phyloP scores from a whole-genome alignment of 37 sponge, comb jelly and placozoan genomes.

The Haliclona indistincta region DNA sequence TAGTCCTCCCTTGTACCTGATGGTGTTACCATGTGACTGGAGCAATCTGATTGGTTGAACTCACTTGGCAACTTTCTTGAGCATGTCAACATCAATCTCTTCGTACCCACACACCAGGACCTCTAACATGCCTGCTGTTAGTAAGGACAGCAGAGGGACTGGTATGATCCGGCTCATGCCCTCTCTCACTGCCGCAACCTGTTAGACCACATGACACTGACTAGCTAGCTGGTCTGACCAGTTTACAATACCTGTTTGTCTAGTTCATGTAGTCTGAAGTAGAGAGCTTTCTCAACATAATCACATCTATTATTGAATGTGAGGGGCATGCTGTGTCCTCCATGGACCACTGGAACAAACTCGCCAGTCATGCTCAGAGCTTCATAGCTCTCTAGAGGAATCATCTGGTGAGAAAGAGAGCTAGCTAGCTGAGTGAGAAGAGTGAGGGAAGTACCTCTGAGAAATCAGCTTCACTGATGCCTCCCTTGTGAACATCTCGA shows the following conservation, averaged over 20 bases:
- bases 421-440: background rate
- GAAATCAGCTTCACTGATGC: constrained; percentile 73
- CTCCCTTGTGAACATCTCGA: constrained; percentile 70
- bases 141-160: constrained; percentile 80
- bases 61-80: constrained; percentile 87
- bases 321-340: constrained; percentile 65
- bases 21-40: background rate
- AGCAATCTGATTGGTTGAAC: too few species aligned
- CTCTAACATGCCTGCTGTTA: constrained; percentile 71
- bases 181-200: constrained; percentile 84
- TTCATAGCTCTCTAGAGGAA: constrained; percentile 81
- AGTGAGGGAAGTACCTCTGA: constrained; percentile 50
- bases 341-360: constrained; percentile 79
- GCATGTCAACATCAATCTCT: constrained; percentile 71
- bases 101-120: constrained; percentile 74
- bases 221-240: background rate
- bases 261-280: constrained; percentile 86
- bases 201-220: background rate
- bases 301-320: constrained; percentile 79
- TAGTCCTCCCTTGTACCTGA: constrained; percentile 7
- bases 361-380: constrained; percentile 72
- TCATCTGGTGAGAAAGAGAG: too few species aligned
- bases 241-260: constrained; percentile 66
- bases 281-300: constrained; percentile 79
- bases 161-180: constrained; percentile 88